Evolutionary conservation across 2,797 vertebrate genomes (phyloP).

Genomic region (Pyrocephalus nanus): DNA sequence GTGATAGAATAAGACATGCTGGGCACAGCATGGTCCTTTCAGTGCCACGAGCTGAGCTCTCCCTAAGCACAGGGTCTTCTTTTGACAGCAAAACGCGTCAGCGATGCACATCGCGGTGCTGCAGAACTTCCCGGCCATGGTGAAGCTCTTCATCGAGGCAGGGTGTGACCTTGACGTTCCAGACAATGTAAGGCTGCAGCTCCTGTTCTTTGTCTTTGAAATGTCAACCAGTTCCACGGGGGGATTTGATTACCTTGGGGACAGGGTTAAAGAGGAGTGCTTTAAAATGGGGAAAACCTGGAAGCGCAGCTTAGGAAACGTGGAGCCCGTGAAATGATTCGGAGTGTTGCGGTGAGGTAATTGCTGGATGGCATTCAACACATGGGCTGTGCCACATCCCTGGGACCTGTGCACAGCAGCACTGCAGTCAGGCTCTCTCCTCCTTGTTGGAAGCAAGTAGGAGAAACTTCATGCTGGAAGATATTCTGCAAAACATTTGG

Average conservation of each 20-base stretch:
- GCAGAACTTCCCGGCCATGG: slow-evolving; percentile 79
- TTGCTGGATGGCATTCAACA: rapidly evolving
- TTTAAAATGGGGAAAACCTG: neutral
- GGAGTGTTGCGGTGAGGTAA: neutral
- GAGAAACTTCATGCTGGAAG: neutral
- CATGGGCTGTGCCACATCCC: neutral
- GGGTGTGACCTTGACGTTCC: slow-evolving; percentile 83
- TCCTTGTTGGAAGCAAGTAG: neutral
- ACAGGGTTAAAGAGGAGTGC: neutral
- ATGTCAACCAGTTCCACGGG: neutral
- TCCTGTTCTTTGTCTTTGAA: neutral
- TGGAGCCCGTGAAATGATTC: neutral
- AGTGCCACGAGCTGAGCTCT: neutral
- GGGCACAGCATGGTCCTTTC: neutral
- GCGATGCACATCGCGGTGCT: slow-evolving; percentile 81
- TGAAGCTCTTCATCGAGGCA: slow-evolving; percentile 80
- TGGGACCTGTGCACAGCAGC: too few species aligned
- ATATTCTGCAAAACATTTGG: neutral
- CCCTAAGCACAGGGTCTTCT: neutral
- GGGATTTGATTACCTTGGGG: neutral
- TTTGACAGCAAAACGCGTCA: slow-evolving; percentile 79
- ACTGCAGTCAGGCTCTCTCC: neutral
- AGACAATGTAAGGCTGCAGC: slow-evolving; percentile 81
- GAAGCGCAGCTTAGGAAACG: neutral
- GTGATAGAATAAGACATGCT: neutral